These are phyloP conservation scores for Dasypolia templi DNA, from an alignment of 2,888 invertebrate genomes.

Conservation along the genomic window DNA sequence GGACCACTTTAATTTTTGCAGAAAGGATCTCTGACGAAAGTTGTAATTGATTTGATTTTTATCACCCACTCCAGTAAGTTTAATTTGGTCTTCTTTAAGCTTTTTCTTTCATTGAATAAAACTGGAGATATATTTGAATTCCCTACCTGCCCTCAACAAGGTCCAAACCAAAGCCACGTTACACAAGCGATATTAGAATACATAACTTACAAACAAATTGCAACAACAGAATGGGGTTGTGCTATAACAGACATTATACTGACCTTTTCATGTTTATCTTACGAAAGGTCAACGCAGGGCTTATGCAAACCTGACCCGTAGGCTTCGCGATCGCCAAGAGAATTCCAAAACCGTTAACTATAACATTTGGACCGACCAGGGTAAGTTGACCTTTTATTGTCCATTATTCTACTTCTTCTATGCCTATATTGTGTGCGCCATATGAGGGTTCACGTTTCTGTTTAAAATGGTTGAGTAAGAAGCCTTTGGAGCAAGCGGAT, in stretches of 20 bases:
- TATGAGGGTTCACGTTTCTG: slow-evolving; percentile 58
- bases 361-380: slow-evolving; percentile 72
- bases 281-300: slow-evolving; percentile 66
- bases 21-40: slow-evolving; percentile 54
- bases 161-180: slow-evolving; percentile 21
- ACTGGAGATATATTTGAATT: slow-evolving; percentile 8
- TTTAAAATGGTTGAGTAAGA: slow-evolving; percentile 47
- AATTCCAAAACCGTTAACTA: slow-evolving; percentile 75
- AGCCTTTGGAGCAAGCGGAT: slow-evolving; percentile 58
- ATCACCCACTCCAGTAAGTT: slow-evolving; percentile 41
- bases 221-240: slow-evolving; percentile 56
- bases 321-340: slow-evolving; percentile 74
- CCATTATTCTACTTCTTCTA: slow-evolving; percentile 55
- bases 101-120: slow-evolving; percentile 14
- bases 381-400: slow-evolving; percentile 58
- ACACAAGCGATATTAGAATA: slow-evolving; percentile 51
- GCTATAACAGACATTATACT: slow-evolving; percentile 62
- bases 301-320: slow-evolving; percentile 78
- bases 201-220: slow-evolving; percentile 64
- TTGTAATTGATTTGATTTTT: slow-evolving; percentile 62
- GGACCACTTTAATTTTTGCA: slow-evolving; percentile 55
- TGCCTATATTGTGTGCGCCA: slow-evolving; percentile 16
- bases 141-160: neutral
- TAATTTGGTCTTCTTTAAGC: slow-evolving; percentile 22
- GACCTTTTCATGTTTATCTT: slow-evolving; percentile 69